A percentile compares a stretch with the other conserved stretches of the same genome.
phyloP scores from a whole-genome alignment of 2,113 vertebrate genomes.

The Balaeniceps rex region DNA sequence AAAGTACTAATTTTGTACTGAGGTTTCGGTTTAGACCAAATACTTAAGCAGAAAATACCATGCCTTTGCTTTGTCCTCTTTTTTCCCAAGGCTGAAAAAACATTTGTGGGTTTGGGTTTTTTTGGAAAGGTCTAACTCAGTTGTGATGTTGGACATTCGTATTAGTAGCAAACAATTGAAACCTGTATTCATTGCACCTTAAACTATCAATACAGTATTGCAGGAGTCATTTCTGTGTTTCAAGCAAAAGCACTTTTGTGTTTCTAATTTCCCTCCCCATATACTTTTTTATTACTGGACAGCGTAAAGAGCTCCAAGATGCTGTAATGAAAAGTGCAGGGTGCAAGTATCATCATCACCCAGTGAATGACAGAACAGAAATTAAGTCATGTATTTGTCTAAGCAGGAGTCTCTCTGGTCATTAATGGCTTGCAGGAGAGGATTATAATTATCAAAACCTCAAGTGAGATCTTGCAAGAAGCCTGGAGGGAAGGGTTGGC shows the following conservation, averaged over 20 bases:
- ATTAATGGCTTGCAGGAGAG: background rate
- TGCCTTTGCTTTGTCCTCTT: background rate
- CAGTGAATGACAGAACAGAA: background rate
- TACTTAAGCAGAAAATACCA: background rate
- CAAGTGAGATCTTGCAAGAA: background rate
- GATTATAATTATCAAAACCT: background rate
- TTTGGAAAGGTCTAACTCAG: background rate
- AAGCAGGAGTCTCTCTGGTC: background rate
- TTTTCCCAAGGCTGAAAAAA: background rate
- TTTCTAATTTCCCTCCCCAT: background rate
- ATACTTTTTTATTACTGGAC: background rate
- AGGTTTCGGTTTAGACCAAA: background rate
- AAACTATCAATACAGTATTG: background rate
- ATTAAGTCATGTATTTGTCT: background rate
- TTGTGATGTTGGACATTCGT: background rate
- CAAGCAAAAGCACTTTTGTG: background rate
- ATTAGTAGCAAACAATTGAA: background rate
- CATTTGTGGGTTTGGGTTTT: background rate
- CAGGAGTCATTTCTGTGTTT: background rate
- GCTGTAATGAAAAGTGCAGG: background rate
- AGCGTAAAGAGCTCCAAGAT: background rate
- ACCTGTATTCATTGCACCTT: background rate
- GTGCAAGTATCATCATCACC: background rate
- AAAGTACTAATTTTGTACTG: background rate
- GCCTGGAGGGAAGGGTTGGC: background rate